Conservation (phyloP, 1,140 invertebrate species). For the Ladona fulva region DNA sequence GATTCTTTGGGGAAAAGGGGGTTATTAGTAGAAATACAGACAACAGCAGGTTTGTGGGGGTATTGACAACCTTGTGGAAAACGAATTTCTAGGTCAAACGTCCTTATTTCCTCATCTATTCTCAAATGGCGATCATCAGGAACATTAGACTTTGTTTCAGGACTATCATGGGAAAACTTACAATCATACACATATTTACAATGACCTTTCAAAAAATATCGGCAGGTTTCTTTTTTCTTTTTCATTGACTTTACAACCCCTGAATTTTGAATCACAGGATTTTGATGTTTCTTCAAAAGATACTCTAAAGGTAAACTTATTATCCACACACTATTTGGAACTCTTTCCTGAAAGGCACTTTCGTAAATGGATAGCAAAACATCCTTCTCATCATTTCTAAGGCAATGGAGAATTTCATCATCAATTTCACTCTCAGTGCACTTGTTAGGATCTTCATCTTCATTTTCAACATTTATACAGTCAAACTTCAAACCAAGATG, state of each 20-base stretch:
- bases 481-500: conserved; percentile 32
- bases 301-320: conserved; percentile 56
- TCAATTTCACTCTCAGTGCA: neutral
- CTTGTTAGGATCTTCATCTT: conserved; percentile 32
- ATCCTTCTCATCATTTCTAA: conserved; percentile 56
- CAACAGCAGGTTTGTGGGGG: conserved; percentile 57
- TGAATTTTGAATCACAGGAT: conserved; percentile 37
- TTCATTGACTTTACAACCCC: conserved; percentile 30
- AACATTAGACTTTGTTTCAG: conserved; percentile 30
- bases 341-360: conserved; percentile 51
- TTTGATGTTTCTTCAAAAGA: conserved; percentile 46
- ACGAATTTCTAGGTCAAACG: conserved; percentile 59
- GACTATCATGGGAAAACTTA: conserved; percentile 55
- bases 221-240: conserved; percentile 52
- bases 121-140: conserved; percentile 32
- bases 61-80: conserved; percentile 57
- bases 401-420: conserved; percentile 39
- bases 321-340: conserved; percentile 53
- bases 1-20: conserved; percentile 46
- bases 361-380: conserved; percentile 66
- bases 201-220: conserved; percentile 52
- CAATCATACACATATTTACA: conserved; percentile 62
- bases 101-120: conserved; percentile 27
- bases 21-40: conserved; percentile 53
- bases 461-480: conserved; percentile 27